Evolutionary conservation across 2,888 invertebrate genomes (phyloP).

Genomic region (Andrena dorsata): DNA sequence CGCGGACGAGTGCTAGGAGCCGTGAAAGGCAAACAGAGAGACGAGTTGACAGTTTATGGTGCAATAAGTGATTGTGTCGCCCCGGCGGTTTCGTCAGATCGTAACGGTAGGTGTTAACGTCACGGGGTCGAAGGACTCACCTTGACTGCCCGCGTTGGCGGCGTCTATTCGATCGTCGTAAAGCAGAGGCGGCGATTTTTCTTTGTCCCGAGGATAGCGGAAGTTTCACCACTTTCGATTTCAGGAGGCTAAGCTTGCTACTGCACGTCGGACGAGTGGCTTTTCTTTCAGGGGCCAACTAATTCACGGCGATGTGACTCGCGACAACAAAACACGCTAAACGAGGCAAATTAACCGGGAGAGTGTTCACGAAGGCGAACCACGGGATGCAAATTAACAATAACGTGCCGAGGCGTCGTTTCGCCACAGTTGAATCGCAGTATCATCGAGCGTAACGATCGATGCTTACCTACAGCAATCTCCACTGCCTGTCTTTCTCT

Average conservation of each 20-base stretch:
- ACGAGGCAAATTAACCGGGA: conserved; percentile 29
- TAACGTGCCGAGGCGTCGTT: conserved; percentile 39
- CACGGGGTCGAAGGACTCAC: conserved; percentile 12
- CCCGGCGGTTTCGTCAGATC: conserved; percentile 28
- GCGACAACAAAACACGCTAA: conserved; percentile 11
- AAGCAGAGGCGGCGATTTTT: not conserved
- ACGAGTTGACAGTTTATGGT: conserved; percentile 46
- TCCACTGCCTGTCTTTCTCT: conserved; percentile 9
- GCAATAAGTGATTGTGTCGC: conserved; percentile 55
- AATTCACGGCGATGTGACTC: not conserved
- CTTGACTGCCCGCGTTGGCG: not conserved
- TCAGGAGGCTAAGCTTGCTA: too few relatives aligned
- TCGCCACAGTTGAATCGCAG: conserved; percentile 52
- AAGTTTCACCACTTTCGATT: not conserved
- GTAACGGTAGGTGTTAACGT: conserved; percentile 22
- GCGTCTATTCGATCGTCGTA: conserved; percentile 21
- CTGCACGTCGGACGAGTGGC: not conserved
- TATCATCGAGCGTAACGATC: conserved; percentile 64
- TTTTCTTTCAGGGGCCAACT: not conserved
- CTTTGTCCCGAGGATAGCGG: not conserved
- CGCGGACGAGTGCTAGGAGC: conserved; percentile 27
- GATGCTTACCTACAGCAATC: conserved; percentile 44
- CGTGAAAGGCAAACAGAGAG: conserved; percentile 43
- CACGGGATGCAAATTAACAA: conserved; percentile 30
- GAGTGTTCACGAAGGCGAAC: conserved; percentile 17